Base-by-base conservation (phyloP, 2,797 vertebrate genomes). In the Muscicapa striata region DNA sequence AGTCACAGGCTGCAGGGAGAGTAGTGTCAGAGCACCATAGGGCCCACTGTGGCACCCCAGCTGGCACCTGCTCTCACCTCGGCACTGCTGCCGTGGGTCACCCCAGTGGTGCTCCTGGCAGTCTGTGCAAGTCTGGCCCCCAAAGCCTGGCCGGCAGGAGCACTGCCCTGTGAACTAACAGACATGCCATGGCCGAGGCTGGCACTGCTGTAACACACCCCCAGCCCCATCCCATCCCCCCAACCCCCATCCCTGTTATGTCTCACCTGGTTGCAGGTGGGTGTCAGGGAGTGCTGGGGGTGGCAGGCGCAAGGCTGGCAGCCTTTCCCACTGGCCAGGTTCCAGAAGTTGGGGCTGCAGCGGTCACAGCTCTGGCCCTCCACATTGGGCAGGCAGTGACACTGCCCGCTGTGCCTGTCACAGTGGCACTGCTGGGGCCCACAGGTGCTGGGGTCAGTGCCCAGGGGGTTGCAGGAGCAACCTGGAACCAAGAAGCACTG, bases 61-160 rank as follows among this genome's bases (percentile, higher is more conserved):
- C 30, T 6, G 0, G 26, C 59, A 58, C 32, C 3, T 0, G 22
- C 20, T 85, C 98, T 97, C 66, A 99, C 99, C 99, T 97, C 98
- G 98, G 96, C 99, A 99, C 95, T 98, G 98, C 24, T 98, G 97
- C 82, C 67, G 97, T 0, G 99, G 99, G 95, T 99, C 97, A 10
- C 99, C 99, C 99, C 99, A 99, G 96, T 98, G 98, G 87, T 99
- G 98, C 91, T 99, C 99, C 96, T 99, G 98, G 96, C 99, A 99
- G 93, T 99, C 98, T 0, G 98, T 97, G 91, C 99, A 99, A 36
- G 98, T 99, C 76, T 97, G 98, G 32, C 99, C 99, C 30, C 99
- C 99, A 7, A 99, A 99, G 62, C 99, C 99, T 0, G 98, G 97
- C 30, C 94, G 98, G 84, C 99, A 99, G 7, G 98, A 98, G 96